A percentile compares a stretch with the other conserved stretches of the same genome.
Conservation (phyloP, 64 coral and sea anemone species). For the Montipora foliosa region DNA sequence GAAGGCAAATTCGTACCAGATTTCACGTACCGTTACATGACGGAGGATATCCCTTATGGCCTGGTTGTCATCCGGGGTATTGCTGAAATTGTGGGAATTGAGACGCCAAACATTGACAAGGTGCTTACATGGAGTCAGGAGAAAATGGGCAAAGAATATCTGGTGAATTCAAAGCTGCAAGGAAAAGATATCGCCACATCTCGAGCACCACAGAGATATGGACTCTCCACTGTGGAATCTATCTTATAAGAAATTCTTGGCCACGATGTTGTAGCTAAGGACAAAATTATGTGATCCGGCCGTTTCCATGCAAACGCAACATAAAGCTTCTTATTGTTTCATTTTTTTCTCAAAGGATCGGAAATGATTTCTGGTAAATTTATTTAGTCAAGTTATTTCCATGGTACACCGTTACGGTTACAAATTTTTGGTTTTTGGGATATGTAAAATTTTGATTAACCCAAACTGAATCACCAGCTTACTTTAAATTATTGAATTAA, state of each 20-base stretch:
- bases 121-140: slow-evolving; percentile 63
- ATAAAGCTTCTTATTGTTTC: no score
- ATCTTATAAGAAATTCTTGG: not conserved
- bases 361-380: no score
- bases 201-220: slow-evolving; percentile 74
- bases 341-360: no score
- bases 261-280: not conserved
- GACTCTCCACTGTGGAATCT: slow-evolving; percentile 22
- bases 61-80: slow-evolving; percentile 68
- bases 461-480: no score
- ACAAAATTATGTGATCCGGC: no score
- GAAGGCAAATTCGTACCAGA: slow-evolving; percentile 38
- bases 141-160: slow-evolving; percentile 68
- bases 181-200: slow-evolving; percentile 71
- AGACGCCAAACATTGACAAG: slow-evolving; percentile 62
- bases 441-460: no score
- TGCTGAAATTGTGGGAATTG: slow-evolving; percentile 65
- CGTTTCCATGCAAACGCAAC: no score
- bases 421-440: no score
- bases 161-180: slow-evolving; percentile 64
- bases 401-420: no score
- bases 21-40: slow-evolving; percentile 43
- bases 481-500: no score
- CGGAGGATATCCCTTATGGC: slow-evolving; percentile 62
- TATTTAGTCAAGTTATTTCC: no score